Conservation (phyloP, 2,113 vertebrate genomes). For the Pycnonotus jocosus region DNA sequence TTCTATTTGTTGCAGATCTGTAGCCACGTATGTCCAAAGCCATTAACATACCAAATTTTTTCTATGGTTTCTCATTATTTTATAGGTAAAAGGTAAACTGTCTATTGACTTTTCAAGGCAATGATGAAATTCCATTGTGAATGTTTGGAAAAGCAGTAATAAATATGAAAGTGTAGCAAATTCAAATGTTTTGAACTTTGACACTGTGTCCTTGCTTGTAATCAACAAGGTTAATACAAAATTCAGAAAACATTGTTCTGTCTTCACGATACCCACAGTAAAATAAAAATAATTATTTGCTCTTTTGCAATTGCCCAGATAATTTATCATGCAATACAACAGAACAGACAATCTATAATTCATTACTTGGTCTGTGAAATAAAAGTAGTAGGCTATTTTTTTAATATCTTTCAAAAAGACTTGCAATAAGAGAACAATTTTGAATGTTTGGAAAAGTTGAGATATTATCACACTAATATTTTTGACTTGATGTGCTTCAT, state of each 20-base stretch:
- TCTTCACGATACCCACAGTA: not conserved
- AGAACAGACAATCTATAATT: not conserved
- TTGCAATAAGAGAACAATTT: not conserved
- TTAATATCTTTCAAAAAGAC: not conserved
- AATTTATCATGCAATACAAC: not conserved
- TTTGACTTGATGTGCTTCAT: not conserved
- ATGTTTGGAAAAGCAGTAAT: not conserved
- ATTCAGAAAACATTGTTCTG: not conserved
- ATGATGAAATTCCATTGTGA: not conserved
- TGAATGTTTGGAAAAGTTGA: not conserved
- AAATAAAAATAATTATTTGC: not conserved
- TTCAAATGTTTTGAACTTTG: not conserved
- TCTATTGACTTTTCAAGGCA: not conserved
- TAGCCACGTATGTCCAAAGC: not conserved
- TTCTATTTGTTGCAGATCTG: not conserved
- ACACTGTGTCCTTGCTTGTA: not conserved
- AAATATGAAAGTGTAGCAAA: not conserved
- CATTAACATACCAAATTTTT: not conserved
- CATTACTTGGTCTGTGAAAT: not conserved
- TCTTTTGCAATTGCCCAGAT: not conserved
- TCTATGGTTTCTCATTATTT: not conserved
- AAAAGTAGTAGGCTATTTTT: not conserved
- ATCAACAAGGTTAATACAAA: not conserved
- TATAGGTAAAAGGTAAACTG: not conserved
- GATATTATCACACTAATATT: not conserved